phyloP scores from a whole-genome alignment of 2,888 invertebrate species.

The Mesodorylaimus sp. region DNA sequence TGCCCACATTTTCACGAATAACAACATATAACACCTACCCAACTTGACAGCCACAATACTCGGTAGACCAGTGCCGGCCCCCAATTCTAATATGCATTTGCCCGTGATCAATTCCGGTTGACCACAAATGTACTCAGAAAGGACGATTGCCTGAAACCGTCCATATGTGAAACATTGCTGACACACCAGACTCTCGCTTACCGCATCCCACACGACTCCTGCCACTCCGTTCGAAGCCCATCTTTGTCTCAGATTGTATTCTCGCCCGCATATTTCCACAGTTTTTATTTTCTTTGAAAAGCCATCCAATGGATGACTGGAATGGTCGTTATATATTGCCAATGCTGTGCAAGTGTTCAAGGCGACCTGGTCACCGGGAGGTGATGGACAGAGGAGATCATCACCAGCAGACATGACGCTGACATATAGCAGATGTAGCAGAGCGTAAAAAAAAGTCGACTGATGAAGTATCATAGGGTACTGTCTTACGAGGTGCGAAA shows the following conservation, averaged over 20 bases:
- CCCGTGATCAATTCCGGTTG: neutral
- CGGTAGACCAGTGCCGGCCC: neutral
- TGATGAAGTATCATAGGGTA: too few relatives aligned
- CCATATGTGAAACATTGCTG: neutral
- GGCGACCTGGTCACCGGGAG: too few relatives aligned
- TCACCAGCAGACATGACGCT: too few relatives aligned
- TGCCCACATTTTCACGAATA: neutral
- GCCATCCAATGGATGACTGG: neutral
- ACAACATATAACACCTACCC: neutral
- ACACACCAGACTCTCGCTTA: neutral
- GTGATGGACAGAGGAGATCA: too few relatives aligned
- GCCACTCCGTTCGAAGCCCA: conserved; percentile 9
- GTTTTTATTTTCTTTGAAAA: neutral
- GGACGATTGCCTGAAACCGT: neutral
- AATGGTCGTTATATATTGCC: too few relatives aligned
- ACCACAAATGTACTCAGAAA: neutral
- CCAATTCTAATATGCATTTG: neutral
- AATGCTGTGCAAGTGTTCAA: too few relatives aligned
- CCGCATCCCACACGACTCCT: conserved; percentile 12
- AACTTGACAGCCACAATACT: neutral
- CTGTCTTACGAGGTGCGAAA: too few relatives aligned
- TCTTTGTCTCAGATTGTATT: conserved; percentile 22
- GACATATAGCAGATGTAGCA: too few relatives aligned
- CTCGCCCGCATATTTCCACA: neutral
- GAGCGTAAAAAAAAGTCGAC: too few relatives aligned